Conservation (phyloP, 2,113 vertebrate genomes). For the Craseonycteris thonglongyai region DNA sequence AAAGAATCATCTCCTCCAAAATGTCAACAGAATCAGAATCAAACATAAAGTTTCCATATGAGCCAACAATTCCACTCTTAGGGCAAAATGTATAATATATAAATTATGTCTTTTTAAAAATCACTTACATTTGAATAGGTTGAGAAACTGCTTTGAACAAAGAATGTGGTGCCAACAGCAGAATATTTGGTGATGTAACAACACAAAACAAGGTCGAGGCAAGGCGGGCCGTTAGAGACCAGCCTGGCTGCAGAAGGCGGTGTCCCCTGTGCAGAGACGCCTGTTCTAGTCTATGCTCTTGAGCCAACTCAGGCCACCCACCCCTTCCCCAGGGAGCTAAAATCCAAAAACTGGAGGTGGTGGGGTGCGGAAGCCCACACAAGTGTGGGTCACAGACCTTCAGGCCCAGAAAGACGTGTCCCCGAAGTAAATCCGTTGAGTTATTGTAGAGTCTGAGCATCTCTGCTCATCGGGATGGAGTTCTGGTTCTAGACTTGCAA, state of each 20-base stretch:
- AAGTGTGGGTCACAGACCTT: no score
- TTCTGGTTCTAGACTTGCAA: neutral
- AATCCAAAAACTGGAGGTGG: neutral
- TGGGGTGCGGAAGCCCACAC: neutral
- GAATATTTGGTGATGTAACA: neutral
- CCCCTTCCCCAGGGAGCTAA: no score
- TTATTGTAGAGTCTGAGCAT: no score
- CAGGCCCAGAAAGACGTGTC: neutral
- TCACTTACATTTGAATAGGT: neutral
- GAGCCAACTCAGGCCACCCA: neutral
- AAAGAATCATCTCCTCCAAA: neutral
- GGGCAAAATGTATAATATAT: neutral
- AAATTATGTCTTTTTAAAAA: neutral
- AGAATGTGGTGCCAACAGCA: neutral
- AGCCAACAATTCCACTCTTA: neutral
- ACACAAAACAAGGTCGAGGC: neutral
- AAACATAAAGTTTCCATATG: neutral
- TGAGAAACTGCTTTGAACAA: neutral
- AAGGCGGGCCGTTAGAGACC: neutral
- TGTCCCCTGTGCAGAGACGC: fast-evolving
- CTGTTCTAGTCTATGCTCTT: fast-evolving
- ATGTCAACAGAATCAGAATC: neutral
- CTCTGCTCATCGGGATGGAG: neutral
- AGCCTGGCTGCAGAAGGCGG: neutral
- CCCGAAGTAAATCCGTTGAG: neutral